Conservation (phyloP, 2,888 invertebrate species). For the Tridacna gigas region DNA sequence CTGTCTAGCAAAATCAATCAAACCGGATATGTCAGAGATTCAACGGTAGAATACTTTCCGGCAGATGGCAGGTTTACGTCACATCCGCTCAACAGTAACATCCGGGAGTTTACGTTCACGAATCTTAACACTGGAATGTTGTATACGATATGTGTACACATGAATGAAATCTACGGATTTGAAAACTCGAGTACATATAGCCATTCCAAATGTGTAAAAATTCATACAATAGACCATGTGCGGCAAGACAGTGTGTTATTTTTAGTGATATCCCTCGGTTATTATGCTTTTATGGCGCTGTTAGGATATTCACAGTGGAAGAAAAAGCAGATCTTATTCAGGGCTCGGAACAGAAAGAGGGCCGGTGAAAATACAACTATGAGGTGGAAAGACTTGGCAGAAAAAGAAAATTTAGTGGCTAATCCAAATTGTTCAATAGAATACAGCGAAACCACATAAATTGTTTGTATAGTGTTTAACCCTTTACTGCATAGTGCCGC, state of each 20-base stretch:
- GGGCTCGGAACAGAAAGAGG: constrained; percentile 26
- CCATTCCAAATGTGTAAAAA: constrained; percentile 65
- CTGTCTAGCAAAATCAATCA: constrained; percentile 27
- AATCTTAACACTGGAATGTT: constrained; percentile 51
- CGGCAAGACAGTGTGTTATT: constrained; percentile 64
- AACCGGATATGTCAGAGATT: constrained; percentile 43
- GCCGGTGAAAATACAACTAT: constrained; percentile 19
- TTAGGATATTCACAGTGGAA: constrained; percentile 67
- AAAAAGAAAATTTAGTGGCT: constrained; percentile 45
- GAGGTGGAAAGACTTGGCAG: constrained; percentile 55
- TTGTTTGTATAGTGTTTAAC: background rate
- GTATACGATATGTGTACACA: constrained; percentile 60
- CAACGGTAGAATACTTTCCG: constrained; percentile 58
- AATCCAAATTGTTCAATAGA: constrained; percentile 59
- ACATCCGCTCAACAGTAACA: constrained; percentile 37
- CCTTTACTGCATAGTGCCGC: no score
- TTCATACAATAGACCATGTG: constrained; percentile 66
- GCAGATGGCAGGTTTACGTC: constrained; percentile 57
- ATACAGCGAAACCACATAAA: constrained; percentile 31
- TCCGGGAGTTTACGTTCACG: constrained; percentile 48
- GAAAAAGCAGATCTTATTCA: constrained; percentile 44
- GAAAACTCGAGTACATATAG: constrained; percentile 46
- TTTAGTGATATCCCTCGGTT: constrained; percentile 60
- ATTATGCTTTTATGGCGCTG: constrained; percentile 57
- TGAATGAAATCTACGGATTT: constrained; percentile 49